A percentile compares a stretch with the other conserved stretches of the same genome.
Evolutionary conservation across 2,797 vertebrate species (phyloP).

Genomic region (Melanotaenia trifasciata): DNA sequence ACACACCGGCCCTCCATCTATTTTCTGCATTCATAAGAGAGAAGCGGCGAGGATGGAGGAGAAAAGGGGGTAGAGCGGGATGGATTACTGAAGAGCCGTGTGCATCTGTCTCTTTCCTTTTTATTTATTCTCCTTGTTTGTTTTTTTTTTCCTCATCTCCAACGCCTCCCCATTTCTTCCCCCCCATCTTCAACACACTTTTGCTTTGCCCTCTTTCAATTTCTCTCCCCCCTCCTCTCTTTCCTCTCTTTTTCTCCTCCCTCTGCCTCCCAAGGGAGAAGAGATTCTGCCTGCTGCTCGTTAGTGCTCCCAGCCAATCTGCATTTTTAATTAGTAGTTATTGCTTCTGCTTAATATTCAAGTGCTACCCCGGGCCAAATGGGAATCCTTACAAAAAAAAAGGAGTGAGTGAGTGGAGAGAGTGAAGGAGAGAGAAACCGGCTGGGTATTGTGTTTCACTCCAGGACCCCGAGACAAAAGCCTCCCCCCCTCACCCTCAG

Average conservation of each 20-base stretch:
- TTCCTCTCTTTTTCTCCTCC: slow-evolving; percentile 60
- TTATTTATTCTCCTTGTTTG: slow-evolving; percentile 84
- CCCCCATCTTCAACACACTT: slow-evolving; percentile 72
- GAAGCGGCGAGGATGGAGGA: slow-evolving; percentile 26
- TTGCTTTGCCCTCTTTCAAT: slow-evolving; percentile 75
- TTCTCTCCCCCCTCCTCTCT: slow-evolving; percentile 23
- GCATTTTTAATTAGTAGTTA: slow-evolving; percentile 91
- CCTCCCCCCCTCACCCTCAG: slow-evolving; percentile 67
- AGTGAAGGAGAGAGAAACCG: slow-evolving; percentile 78
- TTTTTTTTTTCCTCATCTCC: slow-evolving; percentile 63
- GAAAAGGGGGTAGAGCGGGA: slow-evolving; percentile 55
- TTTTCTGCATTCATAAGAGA: slow-evolving; percentile 50
- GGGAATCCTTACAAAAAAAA: slow-evolving; percentile 83
- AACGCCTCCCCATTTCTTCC: slow-evolving; percentile 40
- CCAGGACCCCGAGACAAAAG: slow-evolving; percentile 86
- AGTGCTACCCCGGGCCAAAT: slow-evolving; percentile 88
- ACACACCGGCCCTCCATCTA: slow-evolving; percentile 56
- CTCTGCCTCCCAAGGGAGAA: slow-evolving; percentile 80
- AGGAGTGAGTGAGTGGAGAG: slow-evolving; percentile 53
- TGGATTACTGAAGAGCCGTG: slow-evolving; percentile 77
- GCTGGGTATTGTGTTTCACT: slow-evolving; percentile 88
- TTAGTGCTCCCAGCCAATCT: slow-evolving; percentile 89
- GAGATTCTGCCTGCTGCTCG: slow-evolving; percentile 88
- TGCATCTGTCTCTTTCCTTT: slow-evolving; percentile 83
- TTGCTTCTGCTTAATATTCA: slow-evolving; percentile 91